Evolutionary conservation across 2,113 vertebrate genomes (phyloP), one percentile per base, ranked within the genome.

Genomic region (Epinephelus lanceolatus): DNA sequence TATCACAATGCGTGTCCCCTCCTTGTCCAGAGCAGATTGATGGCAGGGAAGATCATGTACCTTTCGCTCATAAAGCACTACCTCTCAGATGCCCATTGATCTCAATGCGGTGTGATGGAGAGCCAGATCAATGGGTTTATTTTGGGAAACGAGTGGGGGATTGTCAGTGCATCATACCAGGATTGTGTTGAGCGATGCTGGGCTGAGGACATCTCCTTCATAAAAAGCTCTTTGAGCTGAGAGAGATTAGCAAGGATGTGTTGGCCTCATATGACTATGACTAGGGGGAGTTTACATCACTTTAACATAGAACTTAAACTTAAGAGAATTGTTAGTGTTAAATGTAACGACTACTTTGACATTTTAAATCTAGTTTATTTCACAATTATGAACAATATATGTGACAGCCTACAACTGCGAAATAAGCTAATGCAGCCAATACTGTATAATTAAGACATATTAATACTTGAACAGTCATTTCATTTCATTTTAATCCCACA

Each of bases 41-140:
- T 92, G 85, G 76, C 84, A 57, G 82, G 51, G 76, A 49, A 84
- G 83, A 87, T 87, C 47, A 59, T 92, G 91, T 88, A 91, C 88
- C 85, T 85, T 89, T 83, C 47, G 66, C 89, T 90, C 90, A 92
- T 92, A 92, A 92, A 94, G 90, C 90, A 92, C 86, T 76, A 71
- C 71, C 88, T 92, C 79, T 90, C 86, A 84, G 67, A 76, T 78
- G 40, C 85, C 81, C 89, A 93, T 93, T 93, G 93, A 94, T 91
- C 88, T 90, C 86, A 63, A 70, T 80, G 86, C 86, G 30, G 75
- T 84, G 84, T 93, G 91, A 93, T 92, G 91, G 88, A 93, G 87
- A 85, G 83, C n/a, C 76, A 75, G 88, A 93, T 94, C 89, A 81
- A 91, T 94, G 83, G 75, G 87, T 94, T 94, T 93, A 93, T 92